Base-by-base conservation (phyloP, 1,140 invertebrate genomes). In the Hyles vespertilio region DNA sequence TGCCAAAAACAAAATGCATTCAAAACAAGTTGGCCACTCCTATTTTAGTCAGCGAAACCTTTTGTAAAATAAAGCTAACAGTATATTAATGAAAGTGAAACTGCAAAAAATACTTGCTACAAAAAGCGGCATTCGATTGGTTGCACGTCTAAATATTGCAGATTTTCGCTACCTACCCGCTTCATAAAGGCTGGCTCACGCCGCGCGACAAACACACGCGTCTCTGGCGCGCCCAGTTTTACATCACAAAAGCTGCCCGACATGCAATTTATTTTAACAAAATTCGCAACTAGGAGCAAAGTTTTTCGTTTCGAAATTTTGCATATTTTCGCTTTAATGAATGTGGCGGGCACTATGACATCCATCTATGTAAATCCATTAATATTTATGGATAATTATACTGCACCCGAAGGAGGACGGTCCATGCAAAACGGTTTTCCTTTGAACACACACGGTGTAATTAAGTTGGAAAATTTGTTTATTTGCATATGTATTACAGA, bases 371-470 rank as follows among this genome's bases (percentile, higher is more conserved):
- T 66, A 66, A 67, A 60, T 70, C 69, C 69, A 79, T 81, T 74
- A 77, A 81, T 79, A 81, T 81, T 77, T 77, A 81, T 81, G 72
- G 66, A 71, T 74, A 50, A 59, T 75, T 78, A 80, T 77, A 75
- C 71, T 67, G 54, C 69, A 54, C 68, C 62, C 62, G 57, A 63
- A 64, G 65, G 73, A 62, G 67, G 36, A 40, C 36, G 44, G 44
- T 75, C 66, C 61, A 69, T 69, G 61, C 61, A 67, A 70, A 74
- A 65, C 45, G 34, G 50, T 32, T 44, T 32, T 57, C 56, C 56
- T 65, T 61, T 65, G 63, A 58, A 58, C 53, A 32, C 47, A 61
- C 58, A 55, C 51, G 36, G 44, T 47, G 48, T 60, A 66, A 69
- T 69, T 62, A 69, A 66, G 59, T 61, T 60, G 57, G 49, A 36